Conservation (phyloP, 1,140 invertebrate species). For the Ceratina japonica region DNA sequence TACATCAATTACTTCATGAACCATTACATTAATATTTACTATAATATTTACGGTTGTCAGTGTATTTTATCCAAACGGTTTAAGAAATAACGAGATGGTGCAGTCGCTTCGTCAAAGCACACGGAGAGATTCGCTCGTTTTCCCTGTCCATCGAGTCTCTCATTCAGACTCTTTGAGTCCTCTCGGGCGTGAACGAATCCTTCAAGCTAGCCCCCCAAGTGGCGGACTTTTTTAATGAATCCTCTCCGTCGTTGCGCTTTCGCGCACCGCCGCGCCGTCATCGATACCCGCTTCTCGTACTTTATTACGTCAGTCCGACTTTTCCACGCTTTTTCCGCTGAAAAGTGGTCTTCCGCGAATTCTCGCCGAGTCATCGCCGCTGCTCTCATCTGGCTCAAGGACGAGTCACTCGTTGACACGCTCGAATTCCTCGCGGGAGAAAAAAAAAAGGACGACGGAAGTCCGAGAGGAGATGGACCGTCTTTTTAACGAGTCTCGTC, state of each 20-base stretch:
- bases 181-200: conserved; percentile 1
- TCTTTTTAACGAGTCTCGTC: background rate
- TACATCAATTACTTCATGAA: too few relatives aligned
- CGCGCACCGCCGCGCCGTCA: background rate
- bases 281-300: background rate
- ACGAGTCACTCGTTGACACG: conserved; percentile 5
- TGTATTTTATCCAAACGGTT: too few relatives aligned
- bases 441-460: background rate
- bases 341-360: background rate
- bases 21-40: too few relatives aligned
- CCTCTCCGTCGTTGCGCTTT: background rate
- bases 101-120: background rate
- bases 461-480: background rate
- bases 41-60: too few relatives aligned
- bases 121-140: background rate
- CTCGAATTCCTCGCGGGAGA: background rate
- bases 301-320: background rate
- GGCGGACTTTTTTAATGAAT: conserved; percentile 8
- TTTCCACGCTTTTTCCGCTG: background rate
- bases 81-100: too few relatives aligned
- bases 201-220: background rate
- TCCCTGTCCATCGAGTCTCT: background rate
- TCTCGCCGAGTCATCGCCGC: background rate
- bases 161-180: background rate
- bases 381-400: background rate